Evolutionary conservation across 2,888 invertebrate genomes (phyloP).

Genomic region (Lasioglossum leucozonium): DNA sequence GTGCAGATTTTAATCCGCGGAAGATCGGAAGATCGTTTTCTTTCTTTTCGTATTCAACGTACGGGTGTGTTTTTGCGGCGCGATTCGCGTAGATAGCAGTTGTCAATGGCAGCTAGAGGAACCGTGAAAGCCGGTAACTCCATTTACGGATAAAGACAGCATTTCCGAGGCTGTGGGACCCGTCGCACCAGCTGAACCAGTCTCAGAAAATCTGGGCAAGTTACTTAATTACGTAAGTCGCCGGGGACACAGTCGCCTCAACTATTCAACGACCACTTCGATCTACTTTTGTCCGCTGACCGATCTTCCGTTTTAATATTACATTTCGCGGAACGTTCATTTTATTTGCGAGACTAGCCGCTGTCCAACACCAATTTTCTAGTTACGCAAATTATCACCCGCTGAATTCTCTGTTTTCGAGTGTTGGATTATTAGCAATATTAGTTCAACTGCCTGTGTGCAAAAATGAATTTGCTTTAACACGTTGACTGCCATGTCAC

Average conservation of each 20-base stretch:
- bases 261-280: background rate
- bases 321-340: background rate
- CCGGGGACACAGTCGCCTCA: background rate
- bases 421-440: too few relatives aligned
- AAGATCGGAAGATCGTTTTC: slow-evolving; percentile 24
- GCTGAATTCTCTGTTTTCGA: too few relatives aligned
- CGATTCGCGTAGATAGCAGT: background rate
- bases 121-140: slow-evolving; percentile 19
- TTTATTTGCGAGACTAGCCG: background rate
- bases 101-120: slow-evolving; percentile 11
- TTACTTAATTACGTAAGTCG: slow-evolving; percentile 3
- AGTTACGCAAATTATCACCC: too few relatives aligned
- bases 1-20: background rate
- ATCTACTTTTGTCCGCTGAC: background rate
- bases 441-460: too few relatives aligned
- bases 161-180: background rate
- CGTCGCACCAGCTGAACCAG: background rate
- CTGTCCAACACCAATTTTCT: too few relatives aligned
- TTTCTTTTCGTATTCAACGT: slow-evolving; percentile 18
- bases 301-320: background rate
- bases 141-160: background rate
- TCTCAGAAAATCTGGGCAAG: background rate
- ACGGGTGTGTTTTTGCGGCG: background rate
- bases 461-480: too few relatives aligned
- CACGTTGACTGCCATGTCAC: too few relatives aligned